Conservation (phyloP, 2,113 vertebrate genomes). For the Nicator chloris region DNA sequence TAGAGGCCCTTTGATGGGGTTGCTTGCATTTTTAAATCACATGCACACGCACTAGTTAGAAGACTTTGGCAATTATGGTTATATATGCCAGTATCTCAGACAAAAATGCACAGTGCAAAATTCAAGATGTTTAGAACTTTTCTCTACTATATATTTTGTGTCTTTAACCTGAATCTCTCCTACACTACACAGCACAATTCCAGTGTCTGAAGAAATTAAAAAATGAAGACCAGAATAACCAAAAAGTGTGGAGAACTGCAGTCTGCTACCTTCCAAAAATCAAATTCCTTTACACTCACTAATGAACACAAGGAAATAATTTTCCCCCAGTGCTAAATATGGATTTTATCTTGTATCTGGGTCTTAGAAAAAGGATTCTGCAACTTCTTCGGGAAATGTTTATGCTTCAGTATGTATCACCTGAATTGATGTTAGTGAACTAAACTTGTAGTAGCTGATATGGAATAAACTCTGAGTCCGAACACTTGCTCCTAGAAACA, state of each 20-base stretch:
- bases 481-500: neutral
- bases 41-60: neutral
- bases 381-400: neutral
- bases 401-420: neutral
- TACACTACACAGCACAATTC: neutral
- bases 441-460: neutral
- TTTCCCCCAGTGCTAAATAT: neutral
- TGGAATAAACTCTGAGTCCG: neutral
- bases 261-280: neutral
- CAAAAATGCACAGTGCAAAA: neutral
- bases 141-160: neutral
- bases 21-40: constrained; percentile 37
- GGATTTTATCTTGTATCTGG: neutral
- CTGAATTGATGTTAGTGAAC: neutral
- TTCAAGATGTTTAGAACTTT: neutral
- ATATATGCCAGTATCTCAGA: neutral
- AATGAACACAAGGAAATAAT: neutral
- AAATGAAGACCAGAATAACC: neutral
- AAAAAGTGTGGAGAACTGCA: neutral
- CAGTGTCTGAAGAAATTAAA: neutral
- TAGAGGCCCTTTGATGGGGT: constrained; percentile 66
- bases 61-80: neutral
- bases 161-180: neutral
- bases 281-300: neutral
- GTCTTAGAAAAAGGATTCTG: neutral